Conservation (phyloP, 2,888 invertebrate genomes). For the Eretmocerus hayati region DNA sequence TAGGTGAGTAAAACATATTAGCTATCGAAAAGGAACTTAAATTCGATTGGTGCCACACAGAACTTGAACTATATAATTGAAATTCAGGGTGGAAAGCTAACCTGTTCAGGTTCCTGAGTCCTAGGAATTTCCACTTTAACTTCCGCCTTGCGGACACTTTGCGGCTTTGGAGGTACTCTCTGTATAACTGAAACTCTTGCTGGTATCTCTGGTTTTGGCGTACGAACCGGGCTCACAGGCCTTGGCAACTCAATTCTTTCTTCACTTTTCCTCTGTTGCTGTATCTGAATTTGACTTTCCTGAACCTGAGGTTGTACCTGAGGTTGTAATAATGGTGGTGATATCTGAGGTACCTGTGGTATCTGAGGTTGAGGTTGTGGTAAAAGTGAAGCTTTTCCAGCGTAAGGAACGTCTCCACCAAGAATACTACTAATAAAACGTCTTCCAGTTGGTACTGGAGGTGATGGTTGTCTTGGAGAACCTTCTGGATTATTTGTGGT, state of each 20-base stretch:
- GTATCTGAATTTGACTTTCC: no score
- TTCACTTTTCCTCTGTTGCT: no score
- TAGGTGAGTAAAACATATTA: no score
- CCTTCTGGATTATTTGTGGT: conserved; percentile 10
- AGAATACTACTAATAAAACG: conserved; percentile 74
- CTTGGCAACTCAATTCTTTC: conserved; percentile 41
- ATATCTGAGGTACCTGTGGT: conserved; percentile 60
- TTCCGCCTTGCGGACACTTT: conserved; percentile 34
- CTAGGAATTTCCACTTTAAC: conserved; percentile 42
- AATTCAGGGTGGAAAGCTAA: no score
- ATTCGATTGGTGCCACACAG: no score
- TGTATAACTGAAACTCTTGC: conserved; percentile 76
- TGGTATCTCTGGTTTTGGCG: conserved; percentile 55
- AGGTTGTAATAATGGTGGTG: conserved; percentile 40
- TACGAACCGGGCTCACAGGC: conserved; percentile 56
- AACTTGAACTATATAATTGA: no score
- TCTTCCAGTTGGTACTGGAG: conserved; percentile 44
- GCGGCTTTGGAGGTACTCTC: conserved; percentile 58
- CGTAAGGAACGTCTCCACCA: conserved; percentile 75
- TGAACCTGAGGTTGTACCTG: conserved; percentile 11
- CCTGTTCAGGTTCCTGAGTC: conserved; percentile 46
- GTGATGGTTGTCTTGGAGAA: conserved; percentile 26
- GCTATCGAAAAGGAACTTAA: no score
- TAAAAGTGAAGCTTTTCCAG: conserved; percentile 69
- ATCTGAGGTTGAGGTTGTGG: conserved; percentile 52